A percentile compares a stretch with the other conserved stretches of the same genome.
These are phyloP conservation scores for Phrynocephalus versicolor DNA, from an alignment of 2,113 vertebrate genomes.

Conservation along the genomic window DNA sequence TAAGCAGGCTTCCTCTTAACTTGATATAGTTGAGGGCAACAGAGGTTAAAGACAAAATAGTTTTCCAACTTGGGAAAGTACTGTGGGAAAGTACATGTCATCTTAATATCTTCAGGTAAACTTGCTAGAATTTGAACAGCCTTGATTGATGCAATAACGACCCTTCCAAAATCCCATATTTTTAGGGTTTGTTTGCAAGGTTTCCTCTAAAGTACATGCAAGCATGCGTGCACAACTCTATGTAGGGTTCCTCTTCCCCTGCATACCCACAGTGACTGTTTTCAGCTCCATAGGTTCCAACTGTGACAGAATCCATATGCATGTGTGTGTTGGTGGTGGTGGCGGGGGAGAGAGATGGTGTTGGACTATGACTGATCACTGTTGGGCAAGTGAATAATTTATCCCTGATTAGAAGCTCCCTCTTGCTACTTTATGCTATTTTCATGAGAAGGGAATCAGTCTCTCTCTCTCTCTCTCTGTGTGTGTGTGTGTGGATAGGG, in stretches of 20 bases:
- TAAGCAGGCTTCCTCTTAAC: neutral
- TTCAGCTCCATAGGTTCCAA: slow-evolving; percentile 16
- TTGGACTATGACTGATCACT: too few species aligned
- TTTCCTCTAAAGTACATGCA: too few species aligned
- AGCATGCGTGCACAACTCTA: slow-evolving; percentile 49
- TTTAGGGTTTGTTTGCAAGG: neutral
- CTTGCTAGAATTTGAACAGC: neutral
- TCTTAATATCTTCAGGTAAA: neutral
- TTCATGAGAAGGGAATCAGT: too few species aligned
- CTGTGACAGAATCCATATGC: too few species aligned
- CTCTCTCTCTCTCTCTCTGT: too few species aligned
- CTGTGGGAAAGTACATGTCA: neutral
- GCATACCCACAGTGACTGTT: accelerated
- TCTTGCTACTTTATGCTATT: too few species aligned
- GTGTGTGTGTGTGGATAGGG: neutral
- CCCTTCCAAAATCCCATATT: neutral
- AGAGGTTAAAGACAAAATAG: neutral
- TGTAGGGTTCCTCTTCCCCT: too few species aligned
- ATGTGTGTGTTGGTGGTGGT: too few species aligned
- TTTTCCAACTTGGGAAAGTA: neutral
- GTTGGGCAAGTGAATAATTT: neutral
- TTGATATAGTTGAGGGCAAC: neutral
- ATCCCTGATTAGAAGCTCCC: too few species aligned
- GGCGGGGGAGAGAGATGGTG: too few species aligned
- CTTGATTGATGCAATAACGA: neutral